Evolutionary conservation across 2,113 vertebrate genomes (phyloP).

Genomic region (Ciconia maguari): DNA sequence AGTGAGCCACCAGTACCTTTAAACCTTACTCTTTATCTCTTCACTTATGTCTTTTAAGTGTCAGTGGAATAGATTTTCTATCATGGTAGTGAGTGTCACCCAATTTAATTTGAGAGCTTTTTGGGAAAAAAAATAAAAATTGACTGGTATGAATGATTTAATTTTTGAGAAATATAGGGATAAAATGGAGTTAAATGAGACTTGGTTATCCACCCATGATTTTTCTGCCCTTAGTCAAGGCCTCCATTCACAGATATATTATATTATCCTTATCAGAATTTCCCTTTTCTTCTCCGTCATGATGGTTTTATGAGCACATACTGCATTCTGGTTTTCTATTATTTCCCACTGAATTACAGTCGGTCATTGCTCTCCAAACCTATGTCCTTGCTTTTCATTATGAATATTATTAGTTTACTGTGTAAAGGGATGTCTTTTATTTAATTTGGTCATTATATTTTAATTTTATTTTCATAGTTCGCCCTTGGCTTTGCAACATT

Average conservation of each 20-base stretch:
- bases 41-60: background rate
- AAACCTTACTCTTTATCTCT: background rate
- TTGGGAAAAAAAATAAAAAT: background rate
- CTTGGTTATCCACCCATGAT: background rate
- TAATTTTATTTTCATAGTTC: conserved; percentile 14
- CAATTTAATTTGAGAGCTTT: background rate
- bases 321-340: background rate
- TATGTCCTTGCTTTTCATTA: background rate
- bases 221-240: background rate
- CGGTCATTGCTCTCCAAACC: background rate
- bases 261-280: background rate
- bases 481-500: background rate
- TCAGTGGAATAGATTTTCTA: conserved; percentile 9
- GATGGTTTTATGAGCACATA: background rate
- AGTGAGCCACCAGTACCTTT: background rate
- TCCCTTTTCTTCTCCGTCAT: background rate
- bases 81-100: background rate
- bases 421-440: background rate
- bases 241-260: background rate
- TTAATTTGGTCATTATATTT: conserved; percentile 24
- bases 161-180: background rate
- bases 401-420: background rate
- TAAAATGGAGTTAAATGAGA: background rate
- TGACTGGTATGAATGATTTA: background rate
- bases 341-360: background rate